Base-by-base conservation (phyloP, 2,888 invertebrate genomes). In the Labia minor region DNA sequence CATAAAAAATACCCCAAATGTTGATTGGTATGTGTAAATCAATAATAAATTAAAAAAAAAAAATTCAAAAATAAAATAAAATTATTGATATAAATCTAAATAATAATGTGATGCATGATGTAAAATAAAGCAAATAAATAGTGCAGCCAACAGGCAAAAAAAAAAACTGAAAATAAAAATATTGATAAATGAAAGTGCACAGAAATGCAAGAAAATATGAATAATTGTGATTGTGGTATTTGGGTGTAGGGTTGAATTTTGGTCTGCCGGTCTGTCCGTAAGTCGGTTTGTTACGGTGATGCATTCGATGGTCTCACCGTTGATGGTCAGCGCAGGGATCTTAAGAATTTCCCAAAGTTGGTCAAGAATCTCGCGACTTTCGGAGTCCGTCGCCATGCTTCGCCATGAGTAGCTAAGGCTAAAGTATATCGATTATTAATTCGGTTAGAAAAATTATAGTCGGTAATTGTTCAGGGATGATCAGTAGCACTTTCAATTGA, bases 181-280 rank as follows among this genome's bases (percentile, higher is more conserved):
- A 6, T 19, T 20, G 21, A 19, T 14, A 18, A 61, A 61, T 18
- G 61, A 61, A 61, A 61, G 19, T 20, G 20, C 20, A 63, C 20
- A 63, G 63, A 63, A 63, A 14, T 11, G 20, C 6, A 63, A 63
- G 63, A 63, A n/a, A 63, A 63, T 21, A 63, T 21, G 20, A 19
- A 63, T 63, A n/a, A 16, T 63, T 18, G 63, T 63, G 20, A 10
- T 63, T 21, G 2, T 3, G 19, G 21, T 62, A 10, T 20, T 61
- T 61, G 49, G 14, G n/a, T 49, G 49, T 49, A 49, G 3, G n/a
- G 49, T 8, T 49, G 49, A 49, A 49, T 8, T 33, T 11, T 8
- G 49, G 49, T 49, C 49, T 3, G 14, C 16, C 16, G 14, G 49
- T 49, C 16, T 49, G 49, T 49, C 49, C 16, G 49, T 49, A 3